phyloP scores from a whole-genome alignment of 1,140 invertebrate genomes.

The Macrotrachela quadricornifera region DNA sequence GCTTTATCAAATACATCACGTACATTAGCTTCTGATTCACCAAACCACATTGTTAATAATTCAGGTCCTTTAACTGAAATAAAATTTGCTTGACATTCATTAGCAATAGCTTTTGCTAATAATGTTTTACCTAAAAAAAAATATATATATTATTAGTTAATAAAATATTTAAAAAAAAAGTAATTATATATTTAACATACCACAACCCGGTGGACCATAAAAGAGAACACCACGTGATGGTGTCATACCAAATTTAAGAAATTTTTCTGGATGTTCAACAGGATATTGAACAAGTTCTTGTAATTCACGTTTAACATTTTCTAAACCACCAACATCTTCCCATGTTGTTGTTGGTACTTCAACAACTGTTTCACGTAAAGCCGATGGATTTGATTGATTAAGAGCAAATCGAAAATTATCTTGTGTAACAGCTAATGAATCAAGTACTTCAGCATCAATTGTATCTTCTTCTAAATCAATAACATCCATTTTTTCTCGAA shows the following conservation, averaged over 20 bases:
- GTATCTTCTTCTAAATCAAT: constrained; percentile 98
- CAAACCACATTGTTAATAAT: constrained; percentile 99
- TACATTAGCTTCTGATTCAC: constrained; percentile 97
- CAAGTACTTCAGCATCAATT: constrained; percentile 92
- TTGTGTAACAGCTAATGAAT: constrained; percentile 89
- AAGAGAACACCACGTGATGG: constrained; percentile 93
- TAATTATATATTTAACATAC: too few relatives aligned
- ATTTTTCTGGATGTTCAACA: constrained; percentile 98
- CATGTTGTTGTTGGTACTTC: constrained; percentile 93
- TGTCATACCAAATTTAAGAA: constrained; percentile 99
- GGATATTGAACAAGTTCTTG: constrained; percentile 94
- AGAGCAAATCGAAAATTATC: constrained; percentile 84
- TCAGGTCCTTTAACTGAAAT: constrained; percentile 98
- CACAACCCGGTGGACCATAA: constrained; percentile 73
- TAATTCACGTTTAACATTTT: constrained; percentile 85
- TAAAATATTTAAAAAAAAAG: too few relatives aligned
- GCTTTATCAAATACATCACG: constrained; percentile 99
- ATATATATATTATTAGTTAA: too few relatives aligned
- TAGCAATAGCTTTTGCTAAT: constrained; percentile 94
- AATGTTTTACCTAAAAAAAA: too few relatives aligned
- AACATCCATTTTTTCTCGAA: constrained; percentile 98
- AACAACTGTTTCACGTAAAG: constrained; percentile 86
- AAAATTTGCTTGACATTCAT: constrained; percentile 98
- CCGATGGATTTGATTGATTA: constrained; percentile 89
- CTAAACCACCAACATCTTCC: constrained; percentile 88